Conservation (phyloP, 1,140 invertebrate genomes). For the Homalodisca vitripennis region DNA sequence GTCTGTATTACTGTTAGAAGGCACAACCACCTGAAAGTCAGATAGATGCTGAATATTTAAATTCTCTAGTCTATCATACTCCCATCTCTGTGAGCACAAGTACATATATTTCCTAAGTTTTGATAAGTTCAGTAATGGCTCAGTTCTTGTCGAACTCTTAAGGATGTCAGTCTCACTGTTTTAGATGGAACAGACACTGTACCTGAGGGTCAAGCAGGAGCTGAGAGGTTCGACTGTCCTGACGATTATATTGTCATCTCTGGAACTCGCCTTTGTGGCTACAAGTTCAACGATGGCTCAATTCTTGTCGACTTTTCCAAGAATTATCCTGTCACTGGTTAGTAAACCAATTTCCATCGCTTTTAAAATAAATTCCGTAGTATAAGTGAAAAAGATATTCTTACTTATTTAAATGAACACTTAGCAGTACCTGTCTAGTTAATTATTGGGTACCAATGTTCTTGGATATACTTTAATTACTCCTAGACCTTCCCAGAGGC, state of each 20-base stretch:
- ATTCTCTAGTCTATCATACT: too few species aligned
- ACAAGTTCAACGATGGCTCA: constrained; percentile 68
- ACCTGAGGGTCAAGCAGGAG: constrained; percentile 64
- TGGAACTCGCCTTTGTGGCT: constrained; percentile 66
- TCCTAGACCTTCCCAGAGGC: neutral
- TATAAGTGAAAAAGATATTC: neutral
- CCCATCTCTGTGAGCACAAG: too few species aligned
- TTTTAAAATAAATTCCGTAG: neutral
- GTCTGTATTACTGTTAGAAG: too few species aligned
- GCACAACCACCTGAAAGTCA: too few species aligned
- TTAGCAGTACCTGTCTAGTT: neutral
- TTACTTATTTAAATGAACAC: neutral
- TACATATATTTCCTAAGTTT: too few species aligned
- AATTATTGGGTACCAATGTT: neutral
- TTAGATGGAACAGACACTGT: constrained; percentile 58
- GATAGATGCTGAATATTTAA: too few species aligned
- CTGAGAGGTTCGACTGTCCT: constrained; percentile 69
- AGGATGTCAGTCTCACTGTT: too few species aligned
- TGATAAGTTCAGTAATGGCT: too few species aligned
- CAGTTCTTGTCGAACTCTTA: too few species aligned
- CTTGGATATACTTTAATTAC: neutral
- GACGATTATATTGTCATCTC: constrained; percentile 68
- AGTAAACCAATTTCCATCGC: neutral
- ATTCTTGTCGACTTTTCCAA: constrained; percentile 58
- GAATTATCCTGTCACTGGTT: constrained; percentile 65